These are phyloP conservation scores for Thereuonema tuberculata DNA, from an alignment of 1,140 invertebrate species.

Conservation along the genomic window DNA sequence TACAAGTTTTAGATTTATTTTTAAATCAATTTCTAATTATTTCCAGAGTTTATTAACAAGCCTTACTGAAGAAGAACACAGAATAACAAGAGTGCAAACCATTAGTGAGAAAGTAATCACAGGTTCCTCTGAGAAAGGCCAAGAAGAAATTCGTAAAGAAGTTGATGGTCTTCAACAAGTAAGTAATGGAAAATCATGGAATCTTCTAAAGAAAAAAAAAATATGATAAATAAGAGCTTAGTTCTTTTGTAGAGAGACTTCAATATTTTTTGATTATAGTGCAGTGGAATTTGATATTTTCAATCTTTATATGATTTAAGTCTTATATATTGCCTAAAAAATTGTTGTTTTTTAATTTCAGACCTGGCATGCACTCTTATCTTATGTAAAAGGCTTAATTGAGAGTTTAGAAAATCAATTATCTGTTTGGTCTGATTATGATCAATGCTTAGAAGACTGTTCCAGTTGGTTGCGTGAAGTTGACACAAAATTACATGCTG, in stretches of 20 bases:
- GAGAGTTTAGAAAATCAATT: constrained; percentile 56
- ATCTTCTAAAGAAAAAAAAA: no score
- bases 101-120: constrained; percentile 81
- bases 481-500: constrained; percentile 71
- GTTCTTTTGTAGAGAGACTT: no score
- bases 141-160: constrained; percentile 55
- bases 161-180: constrained; percentile 23
- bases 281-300: no score
- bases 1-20: no score
- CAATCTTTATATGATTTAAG: not conserved
- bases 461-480: constrained; percentile 76
- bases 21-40: no score
- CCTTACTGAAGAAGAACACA: constrained; percentile 56
- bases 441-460: constrained; percentile 69
- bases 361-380: constrained; percentile 24
- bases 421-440: constrained; percentile 68
- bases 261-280: no score
- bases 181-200: not conserved
- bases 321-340: not conserved
- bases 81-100: constrained; percentile 59
- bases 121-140: constrained; percentile 68
- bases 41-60: constrained; percentile 50
- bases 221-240: not conserved
- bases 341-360: not conserved
- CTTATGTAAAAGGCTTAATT: constrained; percentile 60